Evolutionary conservation across 2,113 vertebrate genomes (phyloP).

Genomic region (Chaetodon trifascialis): DNA sequence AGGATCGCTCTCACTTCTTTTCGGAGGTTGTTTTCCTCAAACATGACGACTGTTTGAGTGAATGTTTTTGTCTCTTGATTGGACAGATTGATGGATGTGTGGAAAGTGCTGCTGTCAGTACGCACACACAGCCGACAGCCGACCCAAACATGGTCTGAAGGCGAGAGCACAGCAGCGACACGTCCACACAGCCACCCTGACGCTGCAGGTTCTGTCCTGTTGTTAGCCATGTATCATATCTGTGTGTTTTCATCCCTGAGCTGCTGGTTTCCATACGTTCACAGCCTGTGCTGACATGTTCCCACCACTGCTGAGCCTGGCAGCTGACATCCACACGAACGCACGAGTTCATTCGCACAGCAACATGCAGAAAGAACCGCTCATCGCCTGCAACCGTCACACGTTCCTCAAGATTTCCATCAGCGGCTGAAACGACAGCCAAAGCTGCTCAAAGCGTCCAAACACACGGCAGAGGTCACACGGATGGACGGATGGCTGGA

Average conservation of each 20-base stretch:
- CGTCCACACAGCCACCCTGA: too few relatives aligned
- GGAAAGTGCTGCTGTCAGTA: neutral
- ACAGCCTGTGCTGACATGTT: too few relatives aligned
- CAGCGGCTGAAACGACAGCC: neutral
- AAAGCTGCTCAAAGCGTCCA: neutral
- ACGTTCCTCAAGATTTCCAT: neutral
- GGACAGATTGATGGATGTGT: neutral
- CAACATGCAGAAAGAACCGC: neutral
- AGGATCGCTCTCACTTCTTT: conserved; percentile 59
- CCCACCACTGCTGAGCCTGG: too few relatives aligned
- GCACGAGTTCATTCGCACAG: too few relatives aligned
- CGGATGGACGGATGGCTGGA: neutral
- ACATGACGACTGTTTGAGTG: neutral
- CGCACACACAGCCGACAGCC: neutral
- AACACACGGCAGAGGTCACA: neutral
- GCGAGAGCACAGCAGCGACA: too few relatives aligned
- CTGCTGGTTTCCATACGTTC: too few relatives aligned
- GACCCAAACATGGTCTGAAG: neutral
- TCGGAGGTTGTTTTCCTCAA: conserved; percentile 28
- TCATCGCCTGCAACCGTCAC: neutral
- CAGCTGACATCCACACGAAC: too few relatives aligned
- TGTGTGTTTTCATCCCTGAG: too few relatives aligned
- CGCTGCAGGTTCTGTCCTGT: too few relatives aligned
- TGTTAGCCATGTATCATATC: too few relatives aligned
- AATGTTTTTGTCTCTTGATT: neutral